Base-by-base conservation (phyloP, 1,140 invertebrate genomes). In the Tenebrio molitor region DNA sequence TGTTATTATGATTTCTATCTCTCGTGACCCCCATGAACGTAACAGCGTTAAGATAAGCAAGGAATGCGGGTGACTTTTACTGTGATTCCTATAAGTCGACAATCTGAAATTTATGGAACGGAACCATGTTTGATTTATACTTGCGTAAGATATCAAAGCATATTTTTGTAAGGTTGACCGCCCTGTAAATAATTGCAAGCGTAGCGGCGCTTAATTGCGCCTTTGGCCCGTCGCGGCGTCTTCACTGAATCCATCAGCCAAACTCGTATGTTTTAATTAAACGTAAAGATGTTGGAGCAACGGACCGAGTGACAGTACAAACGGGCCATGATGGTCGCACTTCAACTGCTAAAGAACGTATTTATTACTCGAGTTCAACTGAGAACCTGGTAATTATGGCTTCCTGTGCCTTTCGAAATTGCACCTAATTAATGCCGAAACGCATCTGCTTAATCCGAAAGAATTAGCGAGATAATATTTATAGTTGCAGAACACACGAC, bases 321-420 rank as follows among this genome's bases (percentile, higher is more conserved):
- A 81, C 76, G 77, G 77, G 65, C 74, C 79, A 74, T 76, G 77
- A 79, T 80, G 76, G 78, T 78, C 75, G 71, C 78, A 80, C 78
- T 78, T 78, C 77, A 77, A 78, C 79, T 78, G 78, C 75, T 77
- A 77, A 76, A 77, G 74, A 79, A 78, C 78, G 72, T 72, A 80
- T 79, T 79, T 78, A 80, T 80, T 77, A 79, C 70, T 29, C 19
- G 29, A 23, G 19, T 53, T 39, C 42, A 39, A 70, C 23, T 62
- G 12, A 21, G 10, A 34, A 29, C 8, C 62, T 41, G n/a, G 72
- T 72, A 74, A 76, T 76, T 74, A 72, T 66, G 12, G 69, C 62
- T 76, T 76, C 72, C 75, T 74, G 73, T 62, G 64, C 21, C 14
- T 65, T 17, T 41, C 21, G 21, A 66, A 66, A 66, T 66, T 66